These are phyloP conservation scores for Brachionus calyciflorus DNA, from an alignment of 1,140 invertebrate genomes.

Conservation along the genomic window DNA sequence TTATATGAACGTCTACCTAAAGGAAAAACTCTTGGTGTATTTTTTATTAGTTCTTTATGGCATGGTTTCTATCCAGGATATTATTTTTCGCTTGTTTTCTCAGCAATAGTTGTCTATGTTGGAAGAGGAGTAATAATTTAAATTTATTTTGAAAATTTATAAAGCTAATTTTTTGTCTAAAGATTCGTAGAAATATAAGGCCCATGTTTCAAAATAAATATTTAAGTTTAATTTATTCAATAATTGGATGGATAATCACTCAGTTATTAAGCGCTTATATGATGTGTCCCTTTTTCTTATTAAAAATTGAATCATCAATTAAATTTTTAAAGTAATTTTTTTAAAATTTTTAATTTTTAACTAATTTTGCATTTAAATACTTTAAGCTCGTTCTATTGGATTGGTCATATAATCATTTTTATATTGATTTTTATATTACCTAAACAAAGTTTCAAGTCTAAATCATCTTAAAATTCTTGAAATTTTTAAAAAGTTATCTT, in stretches of 20 bases:
- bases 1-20: slow-evolving; percentile 75
- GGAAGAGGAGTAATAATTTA: slow-evolving; percentile 50
- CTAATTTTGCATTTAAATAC: background rate
- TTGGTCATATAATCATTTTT: slow-evolving; percentile 13
- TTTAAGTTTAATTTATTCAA: slow-evolving; percentile 72
- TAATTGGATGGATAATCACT: slow-evolving; percentile 72
- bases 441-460: slow-evolving; percentile 38
- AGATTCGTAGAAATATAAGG: slow-evolving; percentile 69
- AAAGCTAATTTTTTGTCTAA: slow-evolving; percentile 62
- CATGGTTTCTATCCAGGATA: slow-evolving; percentile 95
- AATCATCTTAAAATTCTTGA: too few species aligned
- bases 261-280: slow-evolving; percentile 76
- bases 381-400: slow-evolving; percentile 45
- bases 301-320: slow-evolving; percentile 66
- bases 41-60: slow-evolving; percentile 89
- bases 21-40: slow-evolving; percentile 68
- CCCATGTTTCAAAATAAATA: slow-evolving; percentile 70
- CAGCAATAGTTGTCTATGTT: slow-evolving; percentile 65
- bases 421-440: slow-evolving; percentile 16
- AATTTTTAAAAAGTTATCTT: too few species aligned
- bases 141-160: background rate
- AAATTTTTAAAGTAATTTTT: slow-evolving; percentile 45
- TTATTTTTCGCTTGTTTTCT: slow-evolving; percentile 86
- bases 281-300: slow-evolving; percentile 78
- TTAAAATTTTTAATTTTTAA: background rate